Evolutionary conservation across 2,888 invertebrate species (phyloP).

Genomic region (Antitype chi): DNA sequence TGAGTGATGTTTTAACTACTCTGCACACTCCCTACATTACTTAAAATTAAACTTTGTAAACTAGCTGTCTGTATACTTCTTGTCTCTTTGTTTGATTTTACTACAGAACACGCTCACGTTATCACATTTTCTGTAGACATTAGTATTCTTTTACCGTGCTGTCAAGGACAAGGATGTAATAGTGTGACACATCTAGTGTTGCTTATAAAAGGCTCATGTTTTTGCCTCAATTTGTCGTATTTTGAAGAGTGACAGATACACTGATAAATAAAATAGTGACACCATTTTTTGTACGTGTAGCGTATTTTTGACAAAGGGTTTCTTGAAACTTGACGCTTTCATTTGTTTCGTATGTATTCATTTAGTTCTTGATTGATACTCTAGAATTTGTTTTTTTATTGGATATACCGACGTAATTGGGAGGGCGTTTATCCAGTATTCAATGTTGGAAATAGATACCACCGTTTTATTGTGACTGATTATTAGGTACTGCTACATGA

Average conservation of each 20-base stretch:
- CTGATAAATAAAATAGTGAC: constrained; percentile 5
- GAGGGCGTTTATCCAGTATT: background rate
- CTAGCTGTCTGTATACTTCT: background rate
- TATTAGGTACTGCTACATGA: no score
- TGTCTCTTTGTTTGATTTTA: background rate
- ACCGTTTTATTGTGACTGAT: background rate
- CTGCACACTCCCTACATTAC: background rate
- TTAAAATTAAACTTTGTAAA: background rate
- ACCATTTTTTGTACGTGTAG: background rate
- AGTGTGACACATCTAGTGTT: constrained; percentile 22
- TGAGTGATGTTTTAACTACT: no score
- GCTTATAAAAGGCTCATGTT: constrained; percentile 19
- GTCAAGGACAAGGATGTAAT: constrained; percentile 34
- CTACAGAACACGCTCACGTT: constrained; percentile 1
- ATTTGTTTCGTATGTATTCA: background rate
- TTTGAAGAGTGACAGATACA: constrained; percentile 25
- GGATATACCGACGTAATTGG: background rate
- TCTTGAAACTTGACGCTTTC: background rate
- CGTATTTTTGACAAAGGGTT: background rate
- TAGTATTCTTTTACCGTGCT: constrained; percentile 46
- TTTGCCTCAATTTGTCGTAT: constrained; percentile 11
- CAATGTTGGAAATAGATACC: background rate
- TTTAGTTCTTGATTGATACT: background rate
- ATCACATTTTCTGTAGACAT: constrained; percentile 20
- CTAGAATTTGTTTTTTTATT: background rate